A percentile compares a stretch with the other conserved stretches of the same genome.
Conservation (phyloP, 1,140 invertebrate species). For the Charaxes varanes region DNA sequence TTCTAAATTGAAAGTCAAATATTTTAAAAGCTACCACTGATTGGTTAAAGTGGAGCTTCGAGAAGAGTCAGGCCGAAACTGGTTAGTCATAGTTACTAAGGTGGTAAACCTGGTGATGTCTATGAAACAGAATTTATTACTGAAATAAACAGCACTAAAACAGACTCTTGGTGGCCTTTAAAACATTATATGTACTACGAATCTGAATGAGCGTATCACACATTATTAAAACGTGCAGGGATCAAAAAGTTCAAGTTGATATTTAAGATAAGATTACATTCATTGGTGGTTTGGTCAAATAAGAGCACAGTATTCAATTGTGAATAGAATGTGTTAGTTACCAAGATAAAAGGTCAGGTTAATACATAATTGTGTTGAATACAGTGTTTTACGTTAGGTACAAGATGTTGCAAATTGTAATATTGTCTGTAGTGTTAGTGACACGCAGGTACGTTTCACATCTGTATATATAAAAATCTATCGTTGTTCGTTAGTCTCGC, state of each 20-base stretch:
- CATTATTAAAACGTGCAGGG: conserved; percentile 18
- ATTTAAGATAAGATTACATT: conserved; percentile 20
- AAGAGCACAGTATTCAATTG: neutral
- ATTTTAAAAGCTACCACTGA: too few species aligned
- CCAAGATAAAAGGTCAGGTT: conserved; percentile 1
- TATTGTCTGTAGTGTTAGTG: conserved; percentile 16
- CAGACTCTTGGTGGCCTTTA: too few species aligned
- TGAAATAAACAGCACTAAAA: neutral
- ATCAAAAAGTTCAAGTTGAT: conserved; percentile 36
- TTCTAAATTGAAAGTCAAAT: too few species aligned
- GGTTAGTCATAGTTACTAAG: too few species aligned
- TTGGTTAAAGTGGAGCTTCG: too few species aligned
- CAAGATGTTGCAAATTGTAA: conserved; percentile 16
- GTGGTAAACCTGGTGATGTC: too few species aligned
- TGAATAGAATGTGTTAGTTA: neutral
- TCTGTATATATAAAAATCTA: neutral
- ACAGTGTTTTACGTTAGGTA: neutral
- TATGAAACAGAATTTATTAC: neutral
- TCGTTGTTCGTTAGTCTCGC: neutral
- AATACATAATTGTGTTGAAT: conserved; percentile 1
- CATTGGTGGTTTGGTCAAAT: neutral
- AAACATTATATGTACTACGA: too few species aligned
- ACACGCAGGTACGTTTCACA: conserved; percentile 17
- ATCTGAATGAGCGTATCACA: conserved; percentile 16
- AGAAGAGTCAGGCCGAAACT: too few species aligned